These are phyloP conservation scores for Orthosia cruda DNA, from an alignment of 2,888 invertebrate genomes.

Conservation along the genomic window DNA sequence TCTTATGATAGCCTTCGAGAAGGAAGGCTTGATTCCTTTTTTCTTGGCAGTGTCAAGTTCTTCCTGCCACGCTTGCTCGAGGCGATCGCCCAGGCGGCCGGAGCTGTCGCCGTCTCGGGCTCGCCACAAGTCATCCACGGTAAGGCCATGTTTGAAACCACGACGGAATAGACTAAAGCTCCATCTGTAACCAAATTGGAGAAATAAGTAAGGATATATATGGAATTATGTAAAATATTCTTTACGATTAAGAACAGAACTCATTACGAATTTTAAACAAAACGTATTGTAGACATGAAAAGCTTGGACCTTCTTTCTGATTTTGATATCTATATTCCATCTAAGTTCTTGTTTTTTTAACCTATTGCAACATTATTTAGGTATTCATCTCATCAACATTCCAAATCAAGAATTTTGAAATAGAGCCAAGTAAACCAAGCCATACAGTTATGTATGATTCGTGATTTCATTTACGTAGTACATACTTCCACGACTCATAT, in stretches of 20 bases:
- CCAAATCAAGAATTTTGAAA: neutral
- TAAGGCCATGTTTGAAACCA: slow-evolving; percentile 93
- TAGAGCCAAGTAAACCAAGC: neutral
- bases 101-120: slow-evolving; percentile 93
- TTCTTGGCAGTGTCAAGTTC: slow-evolving; percentile 90
- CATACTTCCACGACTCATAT: neutral
- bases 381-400: neutral
- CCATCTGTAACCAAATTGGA: slow-evolving; percentile 91
- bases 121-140: slow-evolving; percentile 93
- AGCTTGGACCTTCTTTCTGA: neutral
- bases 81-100: slow-evolving; percentile 92
- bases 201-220: neutral
- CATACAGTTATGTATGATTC: neutral
- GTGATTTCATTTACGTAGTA: neutral
- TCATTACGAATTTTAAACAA: neutral
- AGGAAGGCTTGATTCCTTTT: slow-evolving; percentile 91
- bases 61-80: slow-evolving; percentile 93
- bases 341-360: neutral
- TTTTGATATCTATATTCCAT: too few species aligned
- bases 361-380: neutral
- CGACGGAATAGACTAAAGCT: slow-evolving; percentile 92
- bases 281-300: slow-evolving; percentile 3
- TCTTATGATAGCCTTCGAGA: slow-evolving; percentile 92
- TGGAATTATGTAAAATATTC: neutral
- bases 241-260: neutral